Percentiles rank a stretch among this genome's conserved stretches.
Evolutionary conservation across 2,797 vertebrate genomes (phyloP).

Genomic region (Cygnus olor): DNA sequence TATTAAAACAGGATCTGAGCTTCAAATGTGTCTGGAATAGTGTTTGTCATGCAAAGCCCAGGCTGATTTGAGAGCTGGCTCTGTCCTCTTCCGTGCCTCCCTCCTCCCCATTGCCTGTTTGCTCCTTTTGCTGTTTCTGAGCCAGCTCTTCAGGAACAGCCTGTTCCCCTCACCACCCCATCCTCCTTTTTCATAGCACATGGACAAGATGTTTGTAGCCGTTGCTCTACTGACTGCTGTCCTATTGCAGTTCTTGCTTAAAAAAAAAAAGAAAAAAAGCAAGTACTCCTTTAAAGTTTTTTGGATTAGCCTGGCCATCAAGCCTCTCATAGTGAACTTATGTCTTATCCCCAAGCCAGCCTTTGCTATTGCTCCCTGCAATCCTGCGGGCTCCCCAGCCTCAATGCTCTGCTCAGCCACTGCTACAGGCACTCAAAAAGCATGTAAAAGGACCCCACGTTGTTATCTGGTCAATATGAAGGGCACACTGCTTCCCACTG

Average conservation of each 20-base stretch:
- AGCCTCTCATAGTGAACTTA: not conserved
- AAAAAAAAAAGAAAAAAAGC: not conserved
- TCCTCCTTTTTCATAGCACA: not conserved
- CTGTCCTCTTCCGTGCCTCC: not conserved
- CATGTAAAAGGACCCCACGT: not conserved
- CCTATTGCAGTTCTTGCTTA: not conserved
- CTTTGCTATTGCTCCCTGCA: not conserved
- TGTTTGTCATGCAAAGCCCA: not conserved
- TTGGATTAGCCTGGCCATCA: not conserved
- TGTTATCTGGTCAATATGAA: not conserved
- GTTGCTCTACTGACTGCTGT: not conserved
- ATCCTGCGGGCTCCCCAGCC: not conserved
- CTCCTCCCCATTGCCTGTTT: not conserved
- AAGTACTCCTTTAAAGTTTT: not conserved
- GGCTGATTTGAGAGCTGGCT: not conserved
- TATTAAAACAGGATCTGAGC: not conserved
- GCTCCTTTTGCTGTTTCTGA: not conserved
- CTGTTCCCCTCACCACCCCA: not conserved
- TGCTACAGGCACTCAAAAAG: accelerated
- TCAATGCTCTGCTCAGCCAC: not conserved
- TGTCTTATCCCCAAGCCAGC: not conserved
- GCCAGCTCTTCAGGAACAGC: not conserved
- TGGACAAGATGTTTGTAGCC: not conserved
- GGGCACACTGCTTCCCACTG: not conserved
- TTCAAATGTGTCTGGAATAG: not conserved